These are phyloP conservation scores for Aphidius gifuensis DNA, from an alignment of 1,140 invertebrate species.

Conservation along the genomic window DNA sequence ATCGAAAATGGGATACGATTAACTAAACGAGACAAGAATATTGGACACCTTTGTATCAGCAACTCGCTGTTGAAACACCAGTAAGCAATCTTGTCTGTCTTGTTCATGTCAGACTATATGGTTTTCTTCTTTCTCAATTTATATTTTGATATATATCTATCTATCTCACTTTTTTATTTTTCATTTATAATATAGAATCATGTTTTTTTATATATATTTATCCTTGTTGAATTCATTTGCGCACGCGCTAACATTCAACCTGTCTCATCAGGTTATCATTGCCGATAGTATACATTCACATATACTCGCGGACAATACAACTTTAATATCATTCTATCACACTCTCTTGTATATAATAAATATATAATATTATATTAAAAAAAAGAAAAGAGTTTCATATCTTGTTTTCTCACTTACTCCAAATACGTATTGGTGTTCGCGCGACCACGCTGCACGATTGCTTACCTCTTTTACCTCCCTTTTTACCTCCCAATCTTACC, in stretches of 20 bases:
- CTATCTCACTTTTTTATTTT: too few species aligned
- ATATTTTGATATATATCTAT: background rate
- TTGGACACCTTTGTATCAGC: slow-evolving; percentile 14
- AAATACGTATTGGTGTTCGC: slow-evolving; percentile 19
- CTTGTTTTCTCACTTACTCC: slow-evolving; percentile 13
- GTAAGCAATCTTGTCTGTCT: slow-evolving; percentile 50
- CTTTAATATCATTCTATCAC: too few species aligned
- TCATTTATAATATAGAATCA: background rate
- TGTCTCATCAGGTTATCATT: slow-evolving; percentile 9
- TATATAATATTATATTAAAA: too few species aligned
- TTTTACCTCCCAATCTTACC: slow-evolving; percentile 12
- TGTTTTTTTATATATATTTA: background rate
- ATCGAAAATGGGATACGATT: background rate
- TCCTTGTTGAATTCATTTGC: slow-evolving; percentile 5
- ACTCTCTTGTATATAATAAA: too few species aligned
- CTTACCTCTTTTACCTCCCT: background rate
- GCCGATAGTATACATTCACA: background rate
- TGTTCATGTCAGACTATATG: slow-evolving; percentile 32
- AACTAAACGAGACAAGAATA: slow-evolving; percentile 17
- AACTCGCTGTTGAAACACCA: slow-evolving; percentile 33
- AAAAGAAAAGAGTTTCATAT: background rate
- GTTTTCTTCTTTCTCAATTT: slow-evolving; percentile 6
- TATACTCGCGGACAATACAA: slow-evolving; percentile 4
- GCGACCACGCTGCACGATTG: slow-evolving; percentile 24
- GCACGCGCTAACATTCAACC: slow-evolving; percentile 10